A percentile compares a stretch with the other conserved stretches of the same genome.
These are phyloP conservation scores for Akabosia matsudoensis DNA, from an alignment of 1,140 invertebrate genomes.

Conservation along the genomic window DNA sequence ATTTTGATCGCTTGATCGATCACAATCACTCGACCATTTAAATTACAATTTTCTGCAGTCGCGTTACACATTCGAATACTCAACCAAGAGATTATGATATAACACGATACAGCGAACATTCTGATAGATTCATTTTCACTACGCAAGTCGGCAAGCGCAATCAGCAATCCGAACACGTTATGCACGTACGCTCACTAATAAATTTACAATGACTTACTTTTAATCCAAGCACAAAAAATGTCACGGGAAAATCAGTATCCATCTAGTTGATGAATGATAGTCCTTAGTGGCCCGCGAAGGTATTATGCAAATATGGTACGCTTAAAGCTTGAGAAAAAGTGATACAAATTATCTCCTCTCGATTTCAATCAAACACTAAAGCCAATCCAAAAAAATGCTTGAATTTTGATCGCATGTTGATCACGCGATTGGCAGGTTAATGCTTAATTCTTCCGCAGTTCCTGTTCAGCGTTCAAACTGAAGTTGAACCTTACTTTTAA, in stretches of 20 bases:
- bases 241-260: constrained; percentile 2
- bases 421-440: no score
- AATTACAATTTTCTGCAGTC: constrained; percentile 6
- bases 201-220: neutral
- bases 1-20: constrained; percentile 4
- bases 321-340: no score
- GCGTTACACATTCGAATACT: neutral
- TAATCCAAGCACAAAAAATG: constrained; percentile 5
- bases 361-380: no score
- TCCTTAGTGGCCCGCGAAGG: no score
- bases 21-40: constrained; percentile 16
- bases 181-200: neutral
- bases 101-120: no score
- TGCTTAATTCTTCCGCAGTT: no score
- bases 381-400: no score
- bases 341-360: no score
- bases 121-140: constrained; percentile 6
- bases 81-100: neutral
- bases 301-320: no score
- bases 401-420: no score
- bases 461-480: no score
- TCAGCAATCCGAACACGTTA: neutral
- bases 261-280: neutral
- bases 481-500: no score
- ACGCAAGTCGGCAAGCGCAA: neutral